Conservation (phyloP, 2,797 vertebrate species). For the Melopsittacus undulatus region DNA sequence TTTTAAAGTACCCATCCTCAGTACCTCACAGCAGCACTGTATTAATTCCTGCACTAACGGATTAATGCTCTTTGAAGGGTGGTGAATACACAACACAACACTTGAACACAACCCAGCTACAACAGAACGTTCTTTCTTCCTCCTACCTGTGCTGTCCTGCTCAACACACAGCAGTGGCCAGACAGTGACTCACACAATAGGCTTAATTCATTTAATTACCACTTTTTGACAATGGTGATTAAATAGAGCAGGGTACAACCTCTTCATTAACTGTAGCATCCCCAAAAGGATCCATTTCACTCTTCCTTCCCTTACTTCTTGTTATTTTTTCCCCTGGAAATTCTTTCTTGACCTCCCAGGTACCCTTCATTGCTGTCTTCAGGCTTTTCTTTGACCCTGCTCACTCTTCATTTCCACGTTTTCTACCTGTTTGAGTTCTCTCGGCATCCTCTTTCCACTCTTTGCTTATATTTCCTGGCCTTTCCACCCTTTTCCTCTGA, state of each 20-base stretch:
- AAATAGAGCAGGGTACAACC: background rate
- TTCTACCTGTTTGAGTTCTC: background rate
- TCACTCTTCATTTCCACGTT: background rate
- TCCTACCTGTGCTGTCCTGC: background rate
- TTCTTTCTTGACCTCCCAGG: background rate
- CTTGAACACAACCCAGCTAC: no score
- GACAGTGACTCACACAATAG: accelerated
- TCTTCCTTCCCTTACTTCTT: background rate
- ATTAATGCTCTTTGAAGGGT: background rate
- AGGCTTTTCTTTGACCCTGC: background rate
- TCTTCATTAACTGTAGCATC: background rate
- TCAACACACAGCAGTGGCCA: background rate
- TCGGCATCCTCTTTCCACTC: background rate
- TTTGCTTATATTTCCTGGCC: background rate
- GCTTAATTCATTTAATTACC: background rate
- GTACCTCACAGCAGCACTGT: background rate
- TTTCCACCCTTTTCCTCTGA: background rate
- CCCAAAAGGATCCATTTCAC: background rate
- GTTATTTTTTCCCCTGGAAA: background rate
- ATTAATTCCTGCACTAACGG: background rate
- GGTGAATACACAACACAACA: background rate
- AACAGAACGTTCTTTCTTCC: background rate
- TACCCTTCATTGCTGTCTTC: background rate
- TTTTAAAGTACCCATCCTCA: background rate
- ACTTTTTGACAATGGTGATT: background rate